These are phyloP conservation scores for Brenthis daphne DNA, from an alignment of 2,888 invertebrate genomes.

Conservation along the genomic window DNA sequence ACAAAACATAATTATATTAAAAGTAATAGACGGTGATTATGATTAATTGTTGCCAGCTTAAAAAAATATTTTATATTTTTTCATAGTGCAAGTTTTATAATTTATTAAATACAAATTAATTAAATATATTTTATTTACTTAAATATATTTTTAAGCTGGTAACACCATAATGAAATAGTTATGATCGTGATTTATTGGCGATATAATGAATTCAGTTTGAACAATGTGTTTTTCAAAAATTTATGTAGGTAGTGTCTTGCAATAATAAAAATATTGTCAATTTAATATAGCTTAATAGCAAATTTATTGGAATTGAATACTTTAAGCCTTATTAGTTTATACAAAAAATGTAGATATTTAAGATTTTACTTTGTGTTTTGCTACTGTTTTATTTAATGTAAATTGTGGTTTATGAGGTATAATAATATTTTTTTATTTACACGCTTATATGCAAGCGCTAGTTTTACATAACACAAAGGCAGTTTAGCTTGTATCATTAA, in stretches of 20 bases:
- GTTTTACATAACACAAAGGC: conserved; percentile 5
- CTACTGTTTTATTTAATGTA: neutral
- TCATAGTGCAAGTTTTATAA: neutral
- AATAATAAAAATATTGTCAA: conserved; percentile 5
- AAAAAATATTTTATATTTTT: neutral
- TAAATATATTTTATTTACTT: neutral
- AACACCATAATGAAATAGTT: conserved; percentile 1
- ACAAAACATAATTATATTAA: conserved; percentile 30
- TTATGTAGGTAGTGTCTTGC: neutral
- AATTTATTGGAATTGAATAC: neutral
- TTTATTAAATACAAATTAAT: too few relatives aligned
- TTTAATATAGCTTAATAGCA: neutral
- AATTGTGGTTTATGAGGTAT: neutral
- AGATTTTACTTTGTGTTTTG: neutral
- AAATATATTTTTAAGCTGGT: conserved; percentile 10
- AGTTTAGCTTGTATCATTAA: conserved; percentile 18
- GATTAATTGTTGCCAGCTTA: conserved; percentile 16
- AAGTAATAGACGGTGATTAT: neutral
- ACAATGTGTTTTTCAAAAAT: neutral
- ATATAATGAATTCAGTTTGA: neutral
- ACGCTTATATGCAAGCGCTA: conserved; percentile 11
- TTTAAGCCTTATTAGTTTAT: neutral
- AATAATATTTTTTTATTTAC: neutral
- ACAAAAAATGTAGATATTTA: too few relatives aligned
- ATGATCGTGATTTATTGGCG: neutral